Evolutionary conservation across 2,888 invertebrate species (phyloP).

Genomic region (Habrosyne pyritoides): DNA sequence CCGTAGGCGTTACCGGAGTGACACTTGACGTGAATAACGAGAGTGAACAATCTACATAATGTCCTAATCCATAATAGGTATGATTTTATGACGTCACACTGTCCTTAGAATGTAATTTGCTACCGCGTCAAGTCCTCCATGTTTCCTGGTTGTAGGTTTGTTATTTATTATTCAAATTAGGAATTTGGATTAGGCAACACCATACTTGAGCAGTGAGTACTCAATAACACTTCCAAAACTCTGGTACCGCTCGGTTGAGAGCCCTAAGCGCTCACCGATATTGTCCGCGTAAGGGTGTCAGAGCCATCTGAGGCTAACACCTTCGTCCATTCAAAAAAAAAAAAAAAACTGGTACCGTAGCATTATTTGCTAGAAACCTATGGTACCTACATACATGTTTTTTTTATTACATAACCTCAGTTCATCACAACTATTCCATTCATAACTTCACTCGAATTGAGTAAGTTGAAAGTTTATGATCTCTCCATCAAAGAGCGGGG

Average conservation of each 20-base stretch:
- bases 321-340: no score
- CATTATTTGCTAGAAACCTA: not conserved
- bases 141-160: constrained; percentile 49
- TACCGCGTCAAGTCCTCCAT: constrained; percentile 28
- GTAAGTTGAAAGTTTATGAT: not conserved
- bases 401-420: not conserved
- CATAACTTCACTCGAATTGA: not conserved
- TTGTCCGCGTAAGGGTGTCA: no score
- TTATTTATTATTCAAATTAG: not conserved
- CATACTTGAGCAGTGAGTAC: not conserved
- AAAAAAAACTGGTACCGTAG: no score
- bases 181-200: not conserved
- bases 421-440: not conserved
- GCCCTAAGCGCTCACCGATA: no score
- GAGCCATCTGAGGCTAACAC: no score
- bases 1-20: constrained; percentile 32
- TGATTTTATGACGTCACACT: constrained; percentile 33
- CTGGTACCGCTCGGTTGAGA: no score
- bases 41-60: constrained; percentile 17
- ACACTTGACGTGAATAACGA: constrained; percentile 26
- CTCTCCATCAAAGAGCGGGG: not conserved
- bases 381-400: not conserved
- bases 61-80: constrained; percentile 22
- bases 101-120: constrained; percentile 38
- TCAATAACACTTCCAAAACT: not conserved